Percentiles rank a stretch among this genome's conserved stretches.
Evolutionary conservation across 1,140 invertebrate genomes (phyloP).

Genomic region (Pemphigus obesinymphae): DNA sequence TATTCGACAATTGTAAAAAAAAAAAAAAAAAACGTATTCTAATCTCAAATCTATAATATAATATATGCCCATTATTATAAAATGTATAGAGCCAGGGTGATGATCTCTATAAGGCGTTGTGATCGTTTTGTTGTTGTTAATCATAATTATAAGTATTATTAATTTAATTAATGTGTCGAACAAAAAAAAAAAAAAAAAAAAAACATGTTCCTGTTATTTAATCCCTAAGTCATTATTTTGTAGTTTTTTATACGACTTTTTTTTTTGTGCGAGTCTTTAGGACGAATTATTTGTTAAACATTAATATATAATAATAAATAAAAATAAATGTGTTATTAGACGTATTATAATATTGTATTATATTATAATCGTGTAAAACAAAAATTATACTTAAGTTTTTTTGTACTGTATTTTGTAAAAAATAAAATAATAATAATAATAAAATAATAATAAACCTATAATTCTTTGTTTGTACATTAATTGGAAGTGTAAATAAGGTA

Average conservation of each 20-base stretch:
- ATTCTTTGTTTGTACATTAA: slow-evolving; percentile 33
- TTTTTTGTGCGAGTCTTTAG: slow-evolving; percentile 34
- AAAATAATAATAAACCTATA: neutral
- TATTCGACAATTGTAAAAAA: neutral
- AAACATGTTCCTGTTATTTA: slow-evolving; percentile 41
- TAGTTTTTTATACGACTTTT: slow-evolving; percentile 36
- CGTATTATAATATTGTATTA: neutral
- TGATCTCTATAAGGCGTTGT: slow-evolving; percentile 41
- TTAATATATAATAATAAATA: slow-evolving; percentile 13
- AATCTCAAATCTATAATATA: slow-evolving; percentile 1
- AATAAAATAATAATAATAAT: neutral
- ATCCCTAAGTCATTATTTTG: slow-evolving; percentile 41
- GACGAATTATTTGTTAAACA: slow-evolving; percentile 33
- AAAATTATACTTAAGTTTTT: slow-evolving; percentile 39
- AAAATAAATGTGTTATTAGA: slow-evolving; percentile 12
- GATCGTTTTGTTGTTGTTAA: slow-evolving; percentile 41
- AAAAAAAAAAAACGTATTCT: neutral
- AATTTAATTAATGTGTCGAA: slow-evolving; percentile 21
- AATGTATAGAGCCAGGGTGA: slow-evolving; percentile 27
- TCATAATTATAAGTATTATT: slow-evolving; percentile 38
- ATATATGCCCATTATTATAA: neutral
- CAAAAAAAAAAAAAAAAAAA: slow-evolving; percentile 31
- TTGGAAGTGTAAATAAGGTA: slow-evolving; percentile 37
- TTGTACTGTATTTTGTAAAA: slow-evolving; percentile 40
- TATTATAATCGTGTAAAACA: slow-evolving; percentile 9